These are phyloP conservation scores for Drosophila flavopinicola DNA, from an alignment of 2,888 invertebrate genomes.

Conservation along the genomic window DNA sequence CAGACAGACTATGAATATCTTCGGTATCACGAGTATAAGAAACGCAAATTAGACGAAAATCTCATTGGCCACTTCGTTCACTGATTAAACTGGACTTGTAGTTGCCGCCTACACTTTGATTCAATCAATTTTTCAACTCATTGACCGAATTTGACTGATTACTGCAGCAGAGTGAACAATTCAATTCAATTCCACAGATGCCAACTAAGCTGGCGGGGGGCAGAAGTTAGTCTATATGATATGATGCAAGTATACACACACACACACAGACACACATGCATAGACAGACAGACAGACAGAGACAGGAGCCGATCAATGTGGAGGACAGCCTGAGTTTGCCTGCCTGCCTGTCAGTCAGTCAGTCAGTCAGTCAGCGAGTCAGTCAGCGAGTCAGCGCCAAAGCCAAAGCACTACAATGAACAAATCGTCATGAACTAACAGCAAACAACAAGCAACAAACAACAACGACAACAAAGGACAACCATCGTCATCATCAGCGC, in stretches of 20 bases:
- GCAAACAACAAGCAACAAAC: conserved; percentile 21
- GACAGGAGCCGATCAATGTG: conserved; percentile 23
- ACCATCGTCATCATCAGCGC: conserved; percentile 20
- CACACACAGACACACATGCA: background rate
- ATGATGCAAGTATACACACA: conserved; percentile 2
- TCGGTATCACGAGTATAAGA: no score
- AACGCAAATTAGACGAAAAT: no score
- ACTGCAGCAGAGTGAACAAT: conserved; percentile 8
- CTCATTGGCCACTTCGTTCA: background rate
- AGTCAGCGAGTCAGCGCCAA: conserved; percentile 25
- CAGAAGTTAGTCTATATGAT: background rate
- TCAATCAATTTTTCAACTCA: conserved; percentile 17
- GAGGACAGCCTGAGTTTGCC: no score
- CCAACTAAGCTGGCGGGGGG: background rate
- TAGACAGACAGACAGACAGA: conserved; percentile 23
- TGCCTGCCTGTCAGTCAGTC: conserved; percentile 32
- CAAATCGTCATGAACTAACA: conserved; percentile 49
- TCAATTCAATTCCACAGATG: conserved; percentile 5
- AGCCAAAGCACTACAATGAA: conserved; percentile 37
- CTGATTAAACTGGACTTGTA: background rate
- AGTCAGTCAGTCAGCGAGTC: conserved; percentile 29
- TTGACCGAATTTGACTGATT: conserved; percentile 20
- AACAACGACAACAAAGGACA: conserved; percentile 25
- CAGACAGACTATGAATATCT: no score
- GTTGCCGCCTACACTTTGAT: background rate